phyloP scores from a whole-genome alignment of 2,113 vertebrate species.

The Ascaphus truei region DNA sequence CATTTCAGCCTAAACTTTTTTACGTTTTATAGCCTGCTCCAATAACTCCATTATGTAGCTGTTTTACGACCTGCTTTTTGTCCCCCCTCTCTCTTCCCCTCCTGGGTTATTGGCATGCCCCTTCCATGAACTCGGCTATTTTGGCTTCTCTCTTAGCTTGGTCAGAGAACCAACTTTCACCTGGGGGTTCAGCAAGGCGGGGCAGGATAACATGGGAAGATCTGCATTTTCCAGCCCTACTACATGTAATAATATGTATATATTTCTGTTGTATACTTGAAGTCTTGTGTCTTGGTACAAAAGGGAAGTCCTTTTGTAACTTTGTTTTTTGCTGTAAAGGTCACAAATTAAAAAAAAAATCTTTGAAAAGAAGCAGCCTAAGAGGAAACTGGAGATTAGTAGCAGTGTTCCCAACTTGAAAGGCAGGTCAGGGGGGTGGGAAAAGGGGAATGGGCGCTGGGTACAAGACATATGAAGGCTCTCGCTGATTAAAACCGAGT shows the following conservation, averaged over 20 bases:
- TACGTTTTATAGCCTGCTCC: no score
- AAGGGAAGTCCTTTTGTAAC: slow-evolving; percentile 15
- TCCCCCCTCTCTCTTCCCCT: not conserved
- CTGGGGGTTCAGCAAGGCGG: not conserved
- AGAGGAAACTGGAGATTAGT: slow-evolving; percentile 36
- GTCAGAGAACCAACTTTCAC: slow-evolving; percentile 8
- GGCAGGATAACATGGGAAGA: not conserved
- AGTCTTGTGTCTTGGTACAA: not conserved
- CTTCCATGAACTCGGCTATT: not conserved
- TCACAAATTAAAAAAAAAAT: slow-evolving; percentile 34
- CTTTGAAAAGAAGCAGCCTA: slow-evolving; percentile 26
- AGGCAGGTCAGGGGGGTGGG: slow-evolving; percentile 30
- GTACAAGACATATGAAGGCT: slow-evolving; percentile 3
- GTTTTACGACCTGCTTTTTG: not conserved
- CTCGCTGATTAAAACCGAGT: slow-evolving; percentile 16
- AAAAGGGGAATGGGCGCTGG: not conserved
- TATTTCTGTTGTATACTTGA: no score
- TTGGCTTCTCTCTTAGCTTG: not conserved
- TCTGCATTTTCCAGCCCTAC: not conserved
- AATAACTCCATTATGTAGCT: not conserved
- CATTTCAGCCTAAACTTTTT: no score
- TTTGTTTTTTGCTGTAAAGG: slow-evolving; percentile 22
- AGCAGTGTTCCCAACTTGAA: slow-evolving; percentile 12
- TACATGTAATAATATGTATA: no score
- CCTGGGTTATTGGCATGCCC: slow-evolving; percentile 16